Base-by-base conservation (phyloP, 1,140 invertebrate species). In the Pseudomyrmex dendroicus region DNA sequence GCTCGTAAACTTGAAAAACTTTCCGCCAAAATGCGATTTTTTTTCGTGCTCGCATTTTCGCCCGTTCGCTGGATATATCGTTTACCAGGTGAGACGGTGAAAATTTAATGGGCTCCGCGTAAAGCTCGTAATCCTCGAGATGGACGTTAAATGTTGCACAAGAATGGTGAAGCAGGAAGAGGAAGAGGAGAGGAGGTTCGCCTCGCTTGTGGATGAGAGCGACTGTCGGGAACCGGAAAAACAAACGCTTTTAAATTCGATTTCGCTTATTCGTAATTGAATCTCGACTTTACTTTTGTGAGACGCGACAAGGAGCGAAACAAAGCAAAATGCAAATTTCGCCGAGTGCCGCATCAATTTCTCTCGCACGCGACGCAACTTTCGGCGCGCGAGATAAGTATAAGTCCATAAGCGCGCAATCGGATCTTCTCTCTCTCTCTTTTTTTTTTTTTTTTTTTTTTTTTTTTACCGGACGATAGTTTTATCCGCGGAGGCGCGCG, bases 211-310 rank as follows among this genome's bases (percentile, higher is more conserved):
- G 22, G 25, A n/a, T 35, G 73, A 64, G 61, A 54, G 9, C 15
- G 15, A 3, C 10, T 35, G 46, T 63, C 48, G 61, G 44, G 54
- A 35, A 72, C 20, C 44, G 17, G 50, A 35, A 80, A 80, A 66
- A 80, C 66, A 80, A 80, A 80, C 56, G 46, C n/a, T 61, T 25
- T 80, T 25, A 80, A 70, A 80, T 80, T 72, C 54, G 44, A 61
- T 80, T 59, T 35, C 5, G 54, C 66, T 70, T 35, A 35, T 7
- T 52, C 20, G 22, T 72, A 80, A 80, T 80, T 72, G 66, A 80
- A 80, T 80, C 66, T 48, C 44, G 20, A 56, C 20, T 70, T 17
- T 48, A 70, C 20, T 50, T 57, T 17, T n/a, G 17, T 35, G 76
- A 48, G 20, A 25, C 17, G 66, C 68, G 20, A 80, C 72, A 72